These are phyloP conservation scores for Seira musarum DNA, from an alignment of 2,888 invertebrate species.

Conservation along the genomic window DNA sequence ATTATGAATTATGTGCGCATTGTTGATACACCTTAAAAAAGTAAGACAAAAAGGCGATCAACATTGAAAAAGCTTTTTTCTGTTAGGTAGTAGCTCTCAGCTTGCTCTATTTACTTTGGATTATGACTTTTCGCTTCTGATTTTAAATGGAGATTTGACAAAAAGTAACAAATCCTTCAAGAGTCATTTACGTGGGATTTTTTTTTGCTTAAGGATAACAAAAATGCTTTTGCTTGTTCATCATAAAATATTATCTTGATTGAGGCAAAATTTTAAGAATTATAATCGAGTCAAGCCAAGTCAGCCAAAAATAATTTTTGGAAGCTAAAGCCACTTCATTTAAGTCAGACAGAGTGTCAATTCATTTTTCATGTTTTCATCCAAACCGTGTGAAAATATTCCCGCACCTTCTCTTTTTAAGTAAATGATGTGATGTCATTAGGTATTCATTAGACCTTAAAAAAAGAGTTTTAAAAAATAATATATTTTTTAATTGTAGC, in stretches of 20 bases:
- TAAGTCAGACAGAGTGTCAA: not conserved
- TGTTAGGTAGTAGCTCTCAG: too few relatives aligned
- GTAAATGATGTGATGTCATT: too few relatives aligned
- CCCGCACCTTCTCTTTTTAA: too few relatives aligned
- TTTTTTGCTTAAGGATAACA: not conserved
- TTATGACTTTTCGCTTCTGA: not conserved
- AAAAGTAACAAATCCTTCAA: not conserved
- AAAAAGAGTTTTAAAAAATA: not conserved
- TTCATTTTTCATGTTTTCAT: not conserved
- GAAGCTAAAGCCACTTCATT: not conserved
- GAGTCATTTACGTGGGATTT: not conserved
- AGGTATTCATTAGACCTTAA: not conserved
- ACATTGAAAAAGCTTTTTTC: not conserved
- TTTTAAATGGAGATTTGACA: not conserved
- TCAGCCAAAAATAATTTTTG: not conserved
- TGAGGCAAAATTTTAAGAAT: not conserved
- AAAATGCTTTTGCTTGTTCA: not conserved
- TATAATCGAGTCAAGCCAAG: not conserved
- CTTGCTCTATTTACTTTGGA: not conserved
- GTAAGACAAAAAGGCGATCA: not conserved
- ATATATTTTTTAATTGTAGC: not conserved
- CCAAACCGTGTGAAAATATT: not conserved
- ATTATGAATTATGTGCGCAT: conserved; percentile 23
- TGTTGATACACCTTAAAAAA: not conserved
- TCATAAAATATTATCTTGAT: not conserved